phyloP scores from a whole-genome alignment of 2,797 vertebrate species.

The Cercopithecus diana region DNA sequence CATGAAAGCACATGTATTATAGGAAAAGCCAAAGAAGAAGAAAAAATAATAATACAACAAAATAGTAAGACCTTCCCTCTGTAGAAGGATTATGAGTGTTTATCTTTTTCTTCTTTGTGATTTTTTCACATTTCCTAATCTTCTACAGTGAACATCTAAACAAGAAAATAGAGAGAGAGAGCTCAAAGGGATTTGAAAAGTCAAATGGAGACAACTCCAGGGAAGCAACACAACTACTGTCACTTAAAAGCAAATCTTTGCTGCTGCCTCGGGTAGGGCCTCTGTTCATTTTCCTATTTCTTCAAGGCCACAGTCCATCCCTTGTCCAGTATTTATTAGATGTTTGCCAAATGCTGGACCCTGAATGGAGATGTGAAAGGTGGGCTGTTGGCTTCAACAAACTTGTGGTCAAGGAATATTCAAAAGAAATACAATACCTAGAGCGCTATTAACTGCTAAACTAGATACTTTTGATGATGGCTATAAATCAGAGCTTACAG shows the following conservation, averaged over 20 bases:
- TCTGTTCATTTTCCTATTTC: neutral
- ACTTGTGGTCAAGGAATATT: conserved; percentile 15
- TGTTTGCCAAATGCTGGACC: too few species aligned
- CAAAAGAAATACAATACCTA: neutral
- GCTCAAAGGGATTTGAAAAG: neutral
- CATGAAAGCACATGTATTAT: neutral
- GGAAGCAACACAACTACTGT: neutral
- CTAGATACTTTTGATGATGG: neutral
- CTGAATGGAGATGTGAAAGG: neutral
- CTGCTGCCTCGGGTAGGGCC: neutral
- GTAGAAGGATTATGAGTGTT: neutral
- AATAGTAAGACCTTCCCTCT: neutral
- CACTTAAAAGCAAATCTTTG: neutral
- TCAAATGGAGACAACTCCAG: neutral
- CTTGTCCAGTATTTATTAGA: neutral
- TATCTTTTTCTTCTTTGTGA: neutral
- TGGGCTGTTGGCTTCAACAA: neutral
- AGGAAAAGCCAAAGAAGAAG: neutral
- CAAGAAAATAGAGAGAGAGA: neutral
- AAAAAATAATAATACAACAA: neutral
- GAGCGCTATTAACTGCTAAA: neutral
- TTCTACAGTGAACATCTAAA: neutral
- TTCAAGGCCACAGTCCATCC: neutral
- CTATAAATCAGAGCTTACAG: neutral
- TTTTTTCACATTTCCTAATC: conserved; percentile 4